Conservation (phyloP, 2,113 vertebrate species). For the Choloepus hoffmanni region DNA sequence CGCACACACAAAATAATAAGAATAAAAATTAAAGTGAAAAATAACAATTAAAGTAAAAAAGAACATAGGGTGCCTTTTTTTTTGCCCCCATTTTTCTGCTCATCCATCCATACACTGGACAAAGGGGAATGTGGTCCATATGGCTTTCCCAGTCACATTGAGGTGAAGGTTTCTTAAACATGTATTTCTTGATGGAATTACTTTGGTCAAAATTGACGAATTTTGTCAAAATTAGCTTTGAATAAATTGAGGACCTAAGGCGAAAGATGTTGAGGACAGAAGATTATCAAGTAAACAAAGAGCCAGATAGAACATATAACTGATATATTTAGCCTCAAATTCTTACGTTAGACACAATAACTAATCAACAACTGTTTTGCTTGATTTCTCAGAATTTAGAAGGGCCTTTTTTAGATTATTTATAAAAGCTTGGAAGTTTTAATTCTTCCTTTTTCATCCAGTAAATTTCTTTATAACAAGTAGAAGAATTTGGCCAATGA, state of each 20-base stretch:
- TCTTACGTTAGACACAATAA: background rate
- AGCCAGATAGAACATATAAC: conserved; percentile 25
- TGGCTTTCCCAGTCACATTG: no score
- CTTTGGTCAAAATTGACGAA: background rate
- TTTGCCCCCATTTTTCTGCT: no score
- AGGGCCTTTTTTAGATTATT: background rate
- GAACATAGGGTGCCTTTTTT: no score
- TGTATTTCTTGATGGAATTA: background rate
- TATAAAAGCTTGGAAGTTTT: background rate
- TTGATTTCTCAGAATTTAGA: conserved; percentile 22
- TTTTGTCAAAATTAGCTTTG: background rate
- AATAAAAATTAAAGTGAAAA: no score
- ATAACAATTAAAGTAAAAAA: no score
- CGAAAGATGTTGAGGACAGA: background rate
- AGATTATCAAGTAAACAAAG: background rate
- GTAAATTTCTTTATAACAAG: conserved; percentile 22
- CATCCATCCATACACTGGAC: no score
- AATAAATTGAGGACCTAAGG: background rate
- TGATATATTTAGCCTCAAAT: background rate
- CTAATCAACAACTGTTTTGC: conserved; percentile 21
- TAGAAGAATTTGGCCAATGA: background rate
- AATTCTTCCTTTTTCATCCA: conserved; percentile 13
- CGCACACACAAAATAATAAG: no score
- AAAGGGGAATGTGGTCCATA: no score
- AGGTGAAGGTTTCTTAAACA: background rate